Evolutionary conservation across 2,113 vertebrate genomes (phyloP).

Genomic region (Zapus hudsonius): DNA sequence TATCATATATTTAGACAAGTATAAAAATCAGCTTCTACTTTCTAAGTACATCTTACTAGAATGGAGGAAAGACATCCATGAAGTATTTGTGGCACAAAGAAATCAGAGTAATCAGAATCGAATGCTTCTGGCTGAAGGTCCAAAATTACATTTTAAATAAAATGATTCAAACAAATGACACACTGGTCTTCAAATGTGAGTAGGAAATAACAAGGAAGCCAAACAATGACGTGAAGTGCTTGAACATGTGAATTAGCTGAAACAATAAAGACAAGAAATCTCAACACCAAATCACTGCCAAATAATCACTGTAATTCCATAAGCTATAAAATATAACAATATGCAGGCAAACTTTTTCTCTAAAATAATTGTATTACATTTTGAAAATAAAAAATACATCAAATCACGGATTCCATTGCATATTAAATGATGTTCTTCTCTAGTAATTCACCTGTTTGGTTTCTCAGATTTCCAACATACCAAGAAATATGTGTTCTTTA

Average conservation of each 20-base stretch:
- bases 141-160: not conserved
- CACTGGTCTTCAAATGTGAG: not conserved
- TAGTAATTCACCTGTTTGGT: conserved; percentile 1
- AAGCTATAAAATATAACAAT: not conserved
- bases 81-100: not conserved
- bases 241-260: not conserved
- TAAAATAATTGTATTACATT: conserved; percentile 5
- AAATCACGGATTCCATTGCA: not conserved
- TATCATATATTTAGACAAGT: conserved; percentile 14
- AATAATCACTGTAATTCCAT: not conserved
- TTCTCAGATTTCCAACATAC: conserved; percentile 20
- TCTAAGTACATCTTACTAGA: not conserved
- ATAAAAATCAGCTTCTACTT: conserved; percentile 25
- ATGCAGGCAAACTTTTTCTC: not conserved
- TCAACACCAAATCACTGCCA: conserved; percentile 4
- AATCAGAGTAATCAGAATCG: not conserved
- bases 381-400: conserved; percentile 29
- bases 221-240: not conserved
- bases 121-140: not conserved
- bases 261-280: not conserved
- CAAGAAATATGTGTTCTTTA: conserved; percentile 29
- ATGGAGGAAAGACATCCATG: not conserved
- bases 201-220: conserved; percentile 7
- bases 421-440: not conserved
- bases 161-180: not conserved